These are phyloP conservation scores for Desmophyllum pertusum DNA, from an alignment of 92 coral and sea anemone species.

Conservation along the genomic window DNA sequence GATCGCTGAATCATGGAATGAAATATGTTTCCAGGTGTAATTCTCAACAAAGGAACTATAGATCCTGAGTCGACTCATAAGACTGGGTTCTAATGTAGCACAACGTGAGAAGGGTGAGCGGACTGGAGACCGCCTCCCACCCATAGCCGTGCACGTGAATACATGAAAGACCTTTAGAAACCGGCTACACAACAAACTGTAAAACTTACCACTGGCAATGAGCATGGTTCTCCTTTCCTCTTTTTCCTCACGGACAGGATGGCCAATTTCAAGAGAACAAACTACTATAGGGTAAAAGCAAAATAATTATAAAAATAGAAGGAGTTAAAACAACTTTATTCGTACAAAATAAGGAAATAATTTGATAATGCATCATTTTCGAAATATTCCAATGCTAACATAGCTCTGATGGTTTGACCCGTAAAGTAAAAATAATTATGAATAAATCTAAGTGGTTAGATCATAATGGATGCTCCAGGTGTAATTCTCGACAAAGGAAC, in stretches of 20 bases:
- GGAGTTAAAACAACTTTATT: too few species aligned
- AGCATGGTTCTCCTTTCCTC: neutral
- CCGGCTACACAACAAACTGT: neutral
- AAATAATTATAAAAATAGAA: neutral
- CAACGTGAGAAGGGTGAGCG: slow-evolving; percentile 12
- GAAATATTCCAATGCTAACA: too few species aligned
- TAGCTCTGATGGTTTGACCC: too few species aligned
- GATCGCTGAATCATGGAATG: too few species aligned
- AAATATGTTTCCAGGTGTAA: neutral
- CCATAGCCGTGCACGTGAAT: slow-evolving; percentile 25
- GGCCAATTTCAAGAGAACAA: neutral
- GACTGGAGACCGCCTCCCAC: slow-evolving; percentile 24
- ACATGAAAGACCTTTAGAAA: neutral
- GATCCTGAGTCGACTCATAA: slow-evolving; percentile 14
- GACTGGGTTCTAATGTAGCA: slow-evolving; percentile 15
- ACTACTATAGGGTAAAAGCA: neutral
- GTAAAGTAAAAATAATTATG: too few species aligned
- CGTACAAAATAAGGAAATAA: too few species aligned
- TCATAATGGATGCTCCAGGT: too few species aligned
- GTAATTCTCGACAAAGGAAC: slow-evolving; percentile 2
- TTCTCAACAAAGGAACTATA: neutral
- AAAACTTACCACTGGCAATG: neutral
- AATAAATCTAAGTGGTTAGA: too few species aligned
- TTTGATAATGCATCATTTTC: too few species aligned
- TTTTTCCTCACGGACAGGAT: neutral